Percentiles rank a stretch among this genome's conserved stretches.
Evolutionary conservation across 2,797 vertebrate species (phyloP).

Genomic region (Lithobates pipiens): DNA sequence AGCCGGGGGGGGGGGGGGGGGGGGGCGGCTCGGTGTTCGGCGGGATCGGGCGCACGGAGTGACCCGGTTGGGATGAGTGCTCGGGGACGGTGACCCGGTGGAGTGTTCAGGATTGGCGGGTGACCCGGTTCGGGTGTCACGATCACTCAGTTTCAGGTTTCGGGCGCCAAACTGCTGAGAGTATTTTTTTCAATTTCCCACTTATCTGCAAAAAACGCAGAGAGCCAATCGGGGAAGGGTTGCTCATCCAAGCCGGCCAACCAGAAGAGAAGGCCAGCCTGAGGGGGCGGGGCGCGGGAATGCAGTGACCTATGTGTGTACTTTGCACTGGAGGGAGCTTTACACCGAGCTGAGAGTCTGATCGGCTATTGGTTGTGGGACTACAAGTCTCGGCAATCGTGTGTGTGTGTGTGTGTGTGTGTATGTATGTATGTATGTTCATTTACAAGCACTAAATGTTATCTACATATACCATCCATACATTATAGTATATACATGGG

Average conservation of each 20-base stretch:
- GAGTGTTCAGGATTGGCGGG: background rate
- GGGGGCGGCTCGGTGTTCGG: background rate
- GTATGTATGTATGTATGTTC: no score
- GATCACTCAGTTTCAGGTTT: background rate
- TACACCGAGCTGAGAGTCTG: no score
- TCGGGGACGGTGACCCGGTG: no score
- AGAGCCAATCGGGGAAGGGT: constrained; percentile 36
- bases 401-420: no score
- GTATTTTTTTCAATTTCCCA: constrained; percentile 46
- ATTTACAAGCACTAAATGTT: no score
- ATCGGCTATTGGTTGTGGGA: no score
- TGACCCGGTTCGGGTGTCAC: constrained; percentile 9
- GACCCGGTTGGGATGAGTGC: no score
- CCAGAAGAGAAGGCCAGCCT: background rate
- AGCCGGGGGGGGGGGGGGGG: background rate
- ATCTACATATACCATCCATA: no score
- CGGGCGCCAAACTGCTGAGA: constrained; percentile 40
- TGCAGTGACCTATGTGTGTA: background rate
- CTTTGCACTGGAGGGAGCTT: background rate
- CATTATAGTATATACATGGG: no score
- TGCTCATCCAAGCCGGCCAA: constrained; percentile 38
- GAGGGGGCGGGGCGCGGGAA: constrained; percentile 17
- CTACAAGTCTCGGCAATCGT: no score
- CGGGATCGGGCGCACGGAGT: background rate
- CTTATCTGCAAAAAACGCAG: background rate